Percentiles rank a stretch among this genome's conserved stretches.
Conservation (phyloP, 2,113 vertebrate species). For the Onychostoma macrolepis region DNA sequence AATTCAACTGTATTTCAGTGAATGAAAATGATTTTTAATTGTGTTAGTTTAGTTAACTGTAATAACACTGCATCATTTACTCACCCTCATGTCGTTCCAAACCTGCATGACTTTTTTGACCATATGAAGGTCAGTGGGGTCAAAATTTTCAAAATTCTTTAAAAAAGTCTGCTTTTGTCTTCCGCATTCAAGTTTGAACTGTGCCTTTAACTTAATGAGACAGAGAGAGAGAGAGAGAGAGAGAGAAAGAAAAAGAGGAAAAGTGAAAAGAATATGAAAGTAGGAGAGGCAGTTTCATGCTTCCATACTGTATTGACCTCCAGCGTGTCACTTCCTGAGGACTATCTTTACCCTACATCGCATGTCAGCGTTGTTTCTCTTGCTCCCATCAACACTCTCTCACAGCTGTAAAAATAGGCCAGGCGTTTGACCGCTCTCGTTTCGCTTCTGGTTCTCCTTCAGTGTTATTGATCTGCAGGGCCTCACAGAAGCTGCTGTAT, state of each 20-base stretch:
- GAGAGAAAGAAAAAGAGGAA: background rate
- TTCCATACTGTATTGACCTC: slow-evolving; percentile 35
- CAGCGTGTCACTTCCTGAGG: slow-evolving; percentile 41
- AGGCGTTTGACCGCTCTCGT: slow-evolving; percentile 37
- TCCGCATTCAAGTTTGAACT: background rate
- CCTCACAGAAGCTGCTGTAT: slow-evolving; percentile 17
- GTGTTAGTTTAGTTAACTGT: background rate
- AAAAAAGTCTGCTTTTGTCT: background rate
- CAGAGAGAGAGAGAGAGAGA: background rate
- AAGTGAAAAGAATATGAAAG: background rate
- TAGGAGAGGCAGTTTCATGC: background rate
- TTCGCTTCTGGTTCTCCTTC: slow-evolving; percentile 32
- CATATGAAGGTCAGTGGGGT: background rate
- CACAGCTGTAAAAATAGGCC: slow-evolving; percentile 43
- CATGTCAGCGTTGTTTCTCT: slow-evolving; percentile 37
- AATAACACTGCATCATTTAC: background rate
- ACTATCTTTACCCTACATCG: slow-evolving; percentile 42
- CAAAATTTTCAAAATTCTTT: background rate
- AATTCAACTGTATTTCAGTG: background rate
- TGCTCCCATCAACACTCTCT: slow-evolving; percentile 28
- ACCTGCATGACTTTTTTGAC: background rate
- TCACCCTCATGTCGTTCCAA: background rate
- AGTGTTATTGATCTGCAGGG: slow-evolving; percentile 22
- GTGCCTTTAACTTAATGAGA: background rate
- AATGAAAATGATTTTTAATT: background rate